Evolutionary conservation across 2,888 invertebrate species (phyloP), one percentile per base, ranked within the genome.

Genomic region (Erpobdella octoculata): DNA sequence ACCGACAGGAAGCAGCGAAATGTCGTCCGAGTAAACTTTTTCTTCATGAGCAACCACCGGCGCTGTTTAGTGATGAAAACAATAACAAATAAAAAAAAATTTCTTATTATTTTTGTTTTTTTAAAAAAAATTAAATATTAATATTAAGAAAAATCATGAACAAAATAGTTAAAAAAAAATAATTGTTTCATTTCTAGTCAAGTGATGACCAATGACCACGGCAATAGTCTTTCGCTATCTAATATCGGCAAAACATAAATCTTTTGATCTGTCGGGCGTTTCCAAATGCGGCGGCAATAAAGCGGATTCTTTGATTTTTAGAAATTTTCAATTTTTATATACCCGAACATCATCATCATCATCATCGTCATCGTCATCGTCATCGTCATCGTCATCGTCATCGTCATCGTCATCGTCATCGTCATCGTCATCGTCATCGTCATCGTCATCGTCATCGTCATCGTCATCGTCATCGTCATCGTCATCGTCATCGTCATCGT

Each of bases 371-470:
- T 41, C 12, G 46, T 41, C n/a, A n/a, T 41, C 46, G n/a, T 41
- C 46, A 41, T 41, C 46, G n/a, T 41, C 46, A 41, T 41, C 46
- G n/a, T 41, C 46, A 41, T 41, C 46, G 46, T 41, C 46, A 15
- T 41, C 12, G 46, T 41, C 46, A 15, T 15, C n/a, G 46, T n/a
- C 46, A 41, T 41, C 46, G n/a, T 41, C 46, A 12, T 41, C n/a
- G n/a, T 41, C 46, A 41, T 41, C 46, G n/a, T 41, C 46, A 41
- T 41, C 46, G 12, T 41, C 46, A 41, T 41, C 46, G n/a, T 41
- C 46, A 41, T 41, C 46, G 46, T n/a, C 46, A n/a, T 41, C 46
- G n/a, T 41, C 46, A 41, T 41, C 46, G n/a, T 41, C 46, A 41
- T 41, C 46, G n/a, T 41, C 46, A 41, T 41, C 46, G 46, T 41